Conservation (phyloP, 2,797 vertebrate species). For the Siniperca undulata region DNA sequence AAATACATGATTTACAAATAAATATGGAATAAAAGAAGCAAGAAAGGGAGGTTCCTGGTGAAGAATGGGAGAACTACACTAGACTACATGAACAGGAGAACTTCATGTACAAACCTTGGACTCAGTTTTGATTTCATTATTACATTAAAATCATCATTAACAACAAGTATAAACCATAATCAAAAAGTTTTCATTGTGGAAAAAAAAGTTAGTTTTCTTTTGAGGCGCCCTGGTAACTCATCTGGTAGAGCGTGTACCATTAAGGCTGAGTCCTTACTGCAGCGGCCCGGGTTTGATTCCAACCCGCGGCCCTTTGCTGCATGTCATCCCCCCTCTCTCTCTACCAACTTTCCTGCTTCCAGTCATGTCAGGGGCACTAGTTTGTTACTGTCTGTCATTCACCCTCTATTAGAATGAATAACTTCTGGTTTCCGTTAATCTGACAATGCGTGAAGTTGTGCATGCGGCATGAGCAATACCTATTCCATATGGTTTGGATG, state of each 20-base stretch:
- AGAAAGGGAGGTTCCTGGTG: not conserved
- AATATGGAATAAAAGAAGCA: not conserved
- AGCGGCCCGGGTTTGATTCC: no score
- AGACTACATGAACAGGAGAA: not conserved
- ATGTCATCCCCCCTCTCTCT: no score
- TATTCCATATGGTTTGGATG: conserved; percentile 3
- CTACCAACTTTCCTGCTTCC: no score
- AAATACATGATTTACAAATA: not conserved
- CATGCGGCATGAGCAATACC: not conserved
- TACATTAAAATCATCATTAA: no score
- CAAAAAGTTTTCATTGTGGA: not conserved
- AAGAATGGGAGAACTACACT: not conserved
- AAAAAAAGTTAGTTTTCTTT: not conserved
- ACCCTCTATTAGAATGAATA: not conserved
- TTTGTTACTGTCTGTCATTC: not conserved
- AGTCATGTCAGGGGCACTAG: no score
- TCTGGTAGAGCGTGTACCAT: no score
- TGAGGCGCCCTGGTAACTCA: no score
- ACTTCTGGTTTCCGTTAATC: conserved; percentile 22
- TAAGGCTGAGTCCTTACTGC: no score
- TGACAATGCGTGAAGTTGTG: not conserved
- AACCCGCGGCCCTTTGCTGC: no score
- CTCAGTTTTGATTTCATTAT: not conserved
- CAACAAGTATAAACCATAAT: not conserved
- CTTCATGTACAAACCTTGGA: not conserved